Percentiles rank a stretch among this genome's conserved stretches.
phyloP scores from a whole-genome alignment of 2,888 invertebrate species.

The Cabera pusaria region DNA sequence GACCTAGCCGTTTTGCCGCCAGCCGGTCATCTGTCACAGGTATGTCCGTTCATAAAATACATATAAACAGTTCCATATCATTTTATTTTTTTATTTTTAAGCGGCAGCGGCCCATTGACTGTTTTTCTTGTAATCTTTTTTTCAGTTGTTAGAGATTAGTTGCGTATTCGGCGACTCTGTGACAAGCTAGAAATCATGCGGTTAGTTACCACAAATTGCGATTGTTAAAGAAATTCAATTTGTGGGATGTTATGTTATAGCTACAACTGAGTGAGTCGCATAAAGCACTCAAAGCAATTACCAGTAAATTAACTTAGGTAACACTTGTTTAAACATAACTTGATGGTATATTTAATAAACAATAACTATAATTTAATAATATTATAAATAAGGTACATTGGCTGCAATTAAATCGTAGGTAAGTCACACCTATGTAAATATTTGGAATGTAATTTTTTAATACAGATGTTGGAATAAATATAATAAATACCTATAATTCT shows the following conservation, averaged over 20 bases:
- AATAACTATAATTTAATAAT: too few relatives aligned
- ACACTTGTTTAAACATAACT: constrained; percentile 6
- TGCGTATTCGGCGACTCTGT: constrained; percentile 30
- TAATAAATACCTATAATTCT: too few relatives aligned
- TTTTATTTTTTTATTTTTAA: too few relatives aligned
- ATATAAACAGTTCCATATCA: too few relatives aligned
- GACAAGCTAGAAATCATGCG: constrained; percentile 50
- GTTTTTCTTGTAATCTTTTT: constrained; percentile 5
- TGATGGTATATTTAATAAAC: too few relatives aligned
- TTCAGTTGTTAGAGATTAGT: background rate
- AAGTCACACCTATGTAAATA: too few relatives aligned
- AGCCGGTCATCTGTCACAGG: constrained; percentile 62
- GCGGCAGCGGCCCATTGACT: too few relatives aligned
- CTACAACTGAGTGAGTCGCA: constrained; percentile 2
- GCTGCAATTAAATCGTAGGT: too few relatives aligned
- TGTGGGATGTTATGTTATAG: constrained; percentile 27
- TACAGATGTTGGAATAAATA: too few relatives aligned
- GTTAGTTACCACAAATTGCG: constrained; percentile 49
- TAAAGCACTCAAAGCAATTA: constrained; percentile 7
- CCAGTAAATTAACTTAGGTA: constrained; percentile 1
- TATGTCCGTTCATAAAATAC: constrained; percentile 51
- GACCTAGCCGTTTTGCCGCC: constrained; percentile 46
- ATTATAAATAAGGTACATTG: too few relatives aligned
- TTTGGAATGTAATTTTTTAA: too few relatives aligned
- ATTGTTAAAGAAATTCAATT: constrained; percentile 47